These are phyloP conservation scores for Boloria euphrosyne DNA, from an alignment of 2,888 invertebrate genomes.

Conservation along the genomic window DNA sequence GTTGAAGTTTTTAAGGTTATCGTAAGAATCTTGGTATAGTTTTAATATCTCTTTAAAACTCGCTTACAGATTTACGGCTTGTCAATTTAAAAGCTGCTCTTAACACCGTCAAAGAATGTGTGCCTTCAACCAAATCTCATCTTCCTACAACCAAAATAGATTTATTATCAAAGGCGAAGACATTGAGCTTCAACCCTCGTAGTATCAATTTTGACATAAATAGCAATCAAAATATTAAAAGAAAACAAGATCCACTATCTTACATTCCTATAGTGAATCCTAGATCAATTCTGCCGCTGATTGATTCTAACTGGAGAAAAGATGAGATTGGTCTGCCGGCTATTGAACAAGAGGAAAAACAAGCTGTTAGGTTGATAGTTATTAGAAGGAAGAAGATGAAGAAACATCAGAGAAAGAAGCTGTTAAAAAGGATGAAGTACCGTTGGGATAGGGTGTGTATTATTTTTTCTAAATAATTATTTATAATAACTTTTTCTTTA, in stretches of 20 bases:
- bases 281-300: slow-evolving; percentile 67
- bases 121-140: slow-evolving; percentile 42
- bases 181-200: slow-evolving; percentile 60
- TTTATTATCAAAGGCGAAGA: slow-evolving; percentile 47
- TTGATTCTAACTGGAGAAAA: slow-evolving; percentile 67
- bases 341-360: slow-evolving; percentile 80
- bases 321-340: slow-evolving; percentile 78
- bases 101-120: slow-evolving; percentile 60
- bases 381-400: slow-evolving; percentile 93
- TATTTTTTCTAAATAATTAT: too few species aligned
- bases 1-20: slow-evolving; percentile 58
- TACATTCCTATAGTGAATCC: slow-evolving; percentile 74
- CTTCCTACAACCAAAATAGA: slow-evolving; percentile 45
- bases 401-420: slow-evolving; percentile 91
- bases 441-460: slow-evolving; percentile 85
- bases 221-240: slow-evolving; percentile 52
- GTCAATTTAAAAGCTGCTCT: slow-evolving; percentile 64
- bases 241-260: slow-evolving; percentile 63
- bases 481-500: too few species aligned
- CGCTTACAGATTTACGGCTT: slow-evolving; percentile 65
- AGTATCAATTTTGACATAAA: slow-evolving; percentile 63
- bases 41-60: slow-evolving; percentile 30
- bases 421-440: slow-evolving; percentile 90
- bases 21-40: not conserved
- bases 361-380: slow-evolving; percentile 88